Evolutionary conservation across 2,113 vertebrate genomes (phyloP), one percentile per base, ranked within the genome.

Genomic region (Camelus bactrianus): DNA sequence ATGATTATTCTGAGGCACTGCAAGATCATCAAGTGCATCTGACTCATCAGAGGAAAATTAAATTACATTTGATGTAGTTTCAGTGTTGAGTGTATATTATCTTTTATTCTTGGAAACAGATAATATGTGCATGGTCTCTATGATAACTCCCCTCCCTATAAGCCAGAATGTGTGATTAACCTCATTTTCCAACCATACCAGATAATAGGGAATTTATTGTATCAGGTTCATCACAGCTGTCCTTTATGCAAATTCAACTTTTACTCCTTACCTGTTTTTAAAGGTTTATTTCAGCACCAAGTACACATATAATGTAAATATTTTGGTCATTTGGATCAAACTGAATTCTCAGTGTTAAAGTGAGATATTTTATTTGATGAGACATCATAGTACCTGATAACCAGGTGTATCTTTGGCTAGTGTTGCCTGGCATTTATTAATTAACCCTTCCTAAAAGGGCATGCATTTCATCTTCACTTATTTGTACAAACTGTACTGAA

Each of bases 1-100:
- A 20, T 96, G 97, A 95, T 96, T 97, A 82, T 94, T 97, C 96
- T 28, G 89, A 97, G 93, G 62, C 82, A 75, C 73, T 80, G 86
- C 22, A 16, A 96, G 92, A 97, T 95, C 93, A 92, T 98, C 96
- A 97, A 97, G 97, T 96, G 28, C 0, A 17, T 75, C 96, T 97
- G 96, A 97, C 93, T 98, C 97, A 98, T 98, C 96, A 96, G 97
- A 94, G 96, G 91, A 85, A 97, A 98, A 98, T 98, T 96, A 97
- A 97, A 97, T 97, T 97, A 96, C 96, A 97, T 95, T 97, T 2
- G 20, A 30, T 95, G 91, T 92, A 91, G 38, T 92, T 97, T 96
- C 92, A 32, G 79, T 92, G 77, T 98, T 95, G 96, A 98, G 96
- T 97, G 93, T 98, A 90, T 97, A 98, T 97, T 98, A 97, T 97